These are phyloP conservation scores for Melieria picta DNA, from an alignment of 2,888 invertebrate species.

Conservation along the genomic window DNA sequence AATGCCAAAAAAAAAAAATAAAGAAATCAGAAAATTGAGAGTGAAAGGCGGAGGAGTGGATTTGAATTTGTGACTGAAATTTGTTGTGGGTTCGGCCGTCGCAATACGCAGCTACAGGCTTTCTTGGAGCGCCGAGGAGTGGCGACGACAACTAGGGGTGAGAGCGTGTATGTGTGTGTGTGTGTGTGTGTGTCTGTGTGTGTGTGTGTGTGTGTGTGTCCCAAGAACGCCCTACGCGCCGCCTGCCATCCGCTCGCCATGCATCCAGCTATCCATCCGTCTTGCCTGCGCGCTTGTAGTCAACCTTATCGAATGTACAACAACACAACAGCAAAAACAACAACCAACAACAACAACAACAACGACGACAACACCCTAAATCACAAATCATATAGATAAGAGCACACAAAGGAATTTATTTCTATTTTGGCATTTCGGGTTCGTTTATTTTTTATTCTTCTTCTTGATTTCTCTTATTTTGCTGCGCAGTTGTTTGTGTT, in stretches of 20 bases:
- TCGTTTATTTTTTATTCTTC: slow-evolving; percentile 11
- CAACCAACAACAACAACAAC: slow-evolving; percentile 27
- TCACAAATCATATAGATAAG: slow-evolving; percentile 67
- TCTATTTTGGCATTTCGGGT: slow-evolving; percentile 51
- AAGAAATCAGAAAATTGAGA: background rate
- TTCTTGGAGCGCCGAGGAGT: no score
- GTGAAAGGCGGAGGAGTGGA: background rate
- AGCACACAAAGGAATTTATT: slow-evolving; percentile 64
- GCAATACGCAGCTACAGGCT: background rate
- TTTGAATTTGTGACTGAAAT: slow-evolving; percentile 11
- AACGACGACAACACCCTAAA: slow-evolving; percentile 57
- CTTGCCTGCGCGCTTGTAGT: background rate
- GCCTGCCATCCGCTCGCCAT: no score
- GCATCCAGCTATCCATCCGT: no score
- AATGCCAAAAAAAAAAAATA: slow-evolving; percentile 8
- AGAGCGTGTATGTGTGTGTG: background rate
- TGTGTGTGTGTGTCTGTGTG: background rate
- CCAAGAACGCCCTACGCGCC: no score
- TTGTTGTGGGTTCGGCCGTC: background rate
- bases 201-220: no score
- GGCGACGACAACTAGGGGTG: background rate
- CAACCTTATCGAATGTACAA: slow-evolving; percentile 2
- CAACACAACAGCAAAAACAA: background rate
- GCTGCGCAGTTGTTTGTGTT: slow-evolving; percentile 1
- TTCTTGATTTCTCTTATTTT: slow-evolving; percentile 8